phyloP scores from a whole-genome alignment of 1,140 invertebrate genomes.

The Drosophila trapezifrons region DNA sequence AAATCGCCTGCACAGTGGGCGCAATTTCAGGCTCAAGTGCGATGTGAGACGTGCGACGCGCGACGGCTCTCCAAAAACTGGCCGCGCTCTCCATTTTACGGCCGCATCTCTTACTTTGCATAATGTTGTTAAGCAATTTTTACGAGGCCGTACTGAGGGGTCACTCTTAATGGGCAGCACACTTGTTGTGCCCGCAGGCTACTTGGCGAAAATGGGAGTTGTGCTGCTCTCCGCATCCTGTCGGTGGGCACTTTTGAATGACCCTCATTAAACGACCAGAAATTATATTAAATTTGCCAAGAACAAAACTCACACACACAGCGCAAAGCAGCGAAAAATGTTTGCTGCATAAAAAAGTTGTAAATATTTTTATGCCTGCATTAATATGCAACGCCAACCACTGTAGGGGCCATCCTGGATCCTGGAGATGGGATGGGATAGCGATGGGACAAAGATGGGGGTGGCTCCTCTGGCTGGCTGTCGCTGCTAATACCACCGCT shows the following conservation, averaged over 20 bases:
- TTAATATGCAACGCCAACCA: conserved; percentile 81
- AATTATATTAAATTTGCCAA: conserved; percentile 80
- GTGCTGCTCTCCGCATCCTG: neutral
- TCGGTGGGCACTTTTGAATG: conserved; percentile 69
- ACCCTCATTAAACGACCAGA: conserved; percentile 77
- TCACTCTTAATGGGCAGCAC: conserved; percentile 58
- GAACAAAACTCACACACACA: conserved; percentile 20
- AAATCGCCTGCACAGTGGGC: conserved; percentile 60
- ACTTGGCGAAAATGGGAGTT: conserved; percentile 26
- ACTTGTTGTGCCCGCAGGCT: conserved; percentile 70
- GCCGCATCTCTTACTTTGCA: conserved; percentile 60
- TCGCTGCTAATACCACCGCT: conserved; percentile 80
- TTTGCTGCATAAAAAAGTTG: conserved; percentile 77
- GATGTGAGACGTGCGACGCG: neutral
- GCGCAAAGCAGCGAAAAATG: conserved; percentile 10
- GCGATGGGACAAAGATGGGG: conserved; percentile 16
- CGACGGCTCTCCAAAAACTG: conserved; percentile 1
- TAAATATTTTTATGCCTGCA: conserved; percentile 82
- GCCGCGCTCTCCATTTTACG: conserved; percentile 44
- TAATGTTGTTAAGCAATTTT: conserved; percentile 74
- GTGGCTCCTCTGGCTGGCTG: conserved; percentile 34
- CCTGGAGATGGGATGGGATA: conserved; percentile 7
- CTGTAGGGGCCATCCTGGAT: conserved; percentile 34
- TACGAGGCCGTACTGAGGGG: conserved; percentile 53
- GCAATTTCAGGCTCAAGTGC: neutral